Evolutionary conservation across 92 coral and sea anemone genomes (phyloP), one percentile per base, ranked within the genome.

Genomic region (Desmophyllum pertusum): DNA sequence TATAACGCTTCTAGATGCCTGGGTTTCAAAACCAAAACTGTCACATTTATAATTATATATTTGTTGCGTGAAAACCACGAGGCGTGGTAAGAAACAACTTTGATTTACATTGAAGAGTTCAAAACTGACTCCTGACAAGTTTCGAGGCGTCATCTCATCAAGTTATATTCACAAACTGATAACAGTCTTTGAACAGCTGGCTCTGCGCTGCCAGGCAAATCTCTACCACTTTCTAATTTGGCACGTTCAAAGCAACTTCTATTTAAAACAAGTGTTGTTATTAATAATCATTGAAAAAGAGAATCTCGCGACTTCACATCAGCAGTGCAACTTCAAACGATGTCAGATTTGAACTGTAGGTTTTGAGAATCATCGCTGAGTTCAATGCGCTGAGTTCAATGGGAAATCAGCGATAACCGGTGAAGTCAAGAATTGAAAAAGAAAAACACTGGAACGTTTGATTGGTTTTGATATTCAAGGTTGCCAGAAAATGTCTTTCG

Each of bases 141-240:
- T 46, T 35, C 6, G 14, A 80, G 50, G 46, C 45, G 84, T 80
- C 84, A 48, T 65, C 27, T 45, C 30, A 29, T 37, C 27, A 21
- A 3, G 17, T 23, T 36, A 17, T 67, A 68, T 18, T 17, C 27
- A 40, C 55, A 30, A 62, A 30, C 45, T 33, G 64, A 62, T 31
- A 30, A 30, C 55, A 27, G 30, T 36, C 39, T 64, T 79, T 69
- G 42, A 51, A 51, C 84, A 80, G 76, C 84, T 80, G 84, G 15
- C 33, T 30, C 1, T 69, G 76, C 31, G 17, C 39, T 51, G 25
- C 9, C 3, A 69, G 76, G 66, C 65, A n/a, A 39, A 61, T 67
- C 27, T 23, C 25, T 41, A 39, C 38, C 70, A n/a, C 29, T 15
- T 31, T 35, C 6, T 61, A 78, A 39, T 15, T 53, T 11, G 30